Evolutionary conservation across 2,797 vertebrate genomes (phyloP), one percentile per base, ranked within the genome.

Genomic region (Prunella strophiata): DNA sequence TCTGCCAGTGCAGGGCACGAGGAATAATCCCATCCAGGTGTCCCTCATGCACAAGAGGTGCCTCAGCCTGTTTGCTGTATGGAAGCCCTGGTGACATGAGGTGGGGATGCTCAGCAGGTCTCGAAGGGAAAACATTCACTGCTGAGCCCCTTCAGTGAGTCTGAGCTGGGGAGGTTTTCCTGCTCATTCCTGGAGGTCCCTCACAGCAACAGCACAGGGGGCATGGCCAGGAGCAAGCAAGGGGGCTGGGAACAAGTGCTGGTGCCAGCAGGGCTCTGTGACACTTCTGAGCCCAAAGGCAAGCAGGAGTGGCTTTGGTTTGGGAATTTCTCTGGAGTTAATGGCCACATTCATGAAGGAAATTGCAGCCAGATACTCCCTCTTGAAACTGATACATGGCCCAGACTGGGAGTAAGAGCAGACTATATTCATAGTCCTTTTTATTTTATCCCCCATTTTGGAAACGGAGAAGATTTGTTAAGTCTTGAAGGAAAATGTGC

Each of bases 401-500:
- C 20, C 42, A 17, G 29, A 16, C 23, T 36, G 43, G 57, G 29
- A 83, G 30, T 36, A 43, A 77, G 43, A 79, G 29, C 13, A 52
- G 59, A 13, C 10, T 59, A 16, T 73, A 77, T 80, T 72, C 5
- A 23, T 47, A 61, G 38, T 43, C 16, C 15, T 65, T 52, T 84
- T 68, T 36, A 21, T n/a, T 25, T 36, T 21, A 13, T 2, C 19
- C 18, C 26, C 19, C 4, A 11, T 67, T 93, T 81, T 89, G 11
- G 17, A 93, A 96, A 85, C 55, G 22, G 40, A 89, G 45, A 65
- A 78, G 59, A 91, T 83, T 40, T 75, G 42, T 91, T 67, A 93
- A 84, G 66, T 62, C 54, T 61, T n/a, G 55, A 92, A 81, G 62
- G 72, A 74, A 96, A 92, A 83, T 65, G n/a, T 85, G 51, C 87